Percentiles rank a stretch among this genome's conserved stretches.
These are phyloP conservation scores for Porites australiensis DNA, from an alignment of 64 coral and sea anemone genomes.

Conservation along the genomic window DNA sequence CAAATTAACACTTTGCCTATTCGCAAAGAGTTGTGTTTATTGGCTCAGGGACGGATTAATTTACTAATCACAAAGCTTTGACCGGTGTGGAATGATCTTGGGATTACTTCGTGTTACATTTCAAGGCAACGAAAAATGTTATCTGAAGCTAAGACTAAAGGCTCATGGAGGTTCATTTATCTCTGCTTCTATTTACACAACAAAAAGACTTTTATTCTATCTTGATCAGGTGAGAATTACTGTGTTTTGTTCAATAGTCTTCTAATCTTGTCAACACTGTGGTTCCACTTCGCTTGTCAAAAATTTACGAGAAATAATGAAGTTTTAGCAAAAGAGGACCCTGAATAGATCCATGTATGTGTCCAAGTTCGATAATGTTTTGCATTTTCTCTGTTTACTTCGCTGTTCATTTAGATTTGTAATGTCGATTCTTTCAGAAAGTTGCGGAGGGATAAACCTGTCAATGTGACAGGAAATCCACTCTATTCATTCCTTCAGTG, in stretches of 20 bases:
- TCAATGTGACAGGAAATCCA: no score
- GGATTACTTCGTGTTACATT: neutral
- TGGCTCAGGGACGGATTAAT: neutral
- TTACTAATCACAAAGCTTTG: neutral
- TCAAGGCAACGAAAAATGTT: neutral
- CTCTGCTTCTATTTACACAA: neutral
- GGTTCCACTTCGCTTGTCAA: neutral
- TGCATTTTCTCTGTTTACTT: no score
- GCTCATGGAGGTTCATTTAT: neutral
- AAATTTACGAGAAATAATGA: neutral
- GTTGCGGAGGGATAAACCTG: no score
- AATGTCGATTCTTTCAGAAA: no score
- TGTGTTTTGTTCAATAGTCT: neutral
- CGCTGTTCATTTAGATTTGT: no score
- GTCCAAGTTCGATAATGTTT: neutral
- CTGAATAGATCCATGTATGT: neutral
- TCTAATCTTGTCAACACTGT: neutral
- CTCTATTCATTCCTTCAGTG: no score
- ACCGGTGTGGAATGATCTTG: neutral
- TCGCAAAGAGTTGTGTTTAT: neutral
- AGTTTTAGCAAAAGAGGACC: neutral
- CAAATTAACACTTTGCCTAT: conserved; percentile 12
- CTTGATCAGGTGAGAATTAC: conserved; percentile 27
- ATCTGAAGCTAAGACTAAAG: neutral
- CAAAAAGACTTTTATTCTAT: neutral